Conservation (phyloP, 2,113 vertebrate genomes). For the Proterorhinus semilunaris region DNA sequence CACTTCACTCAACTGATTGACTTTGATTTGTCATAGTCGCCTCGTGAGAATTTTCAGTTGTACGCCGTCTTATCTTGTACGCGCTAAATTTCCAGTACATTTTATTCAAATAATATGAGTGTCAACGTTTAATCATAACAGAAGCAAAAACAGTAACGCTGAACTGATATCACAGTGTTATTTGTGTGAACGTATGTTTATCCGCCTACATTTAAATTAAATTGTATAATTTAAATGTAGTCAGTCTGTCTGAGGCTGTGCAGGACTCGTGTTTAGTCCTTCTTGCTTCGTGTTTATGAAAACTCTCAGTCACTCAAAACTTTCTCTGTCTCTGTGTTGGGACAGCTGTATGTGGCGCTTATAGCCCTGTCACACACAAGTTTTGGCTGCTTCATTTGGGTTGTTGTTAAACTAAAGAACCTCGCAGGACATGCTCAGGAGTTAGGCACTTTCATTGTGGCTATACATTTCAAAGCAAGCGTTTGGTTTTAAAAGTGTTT, state of each 20-base stretch:
- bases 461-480: neutral
- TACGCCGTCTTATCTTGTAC: too few species aligned
- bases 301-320: too few species aligned
- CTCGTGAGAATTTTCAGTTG: too few species aligned
- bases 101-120: too few species aligned
- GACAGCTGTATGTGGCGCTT: constrained; percentile 45
- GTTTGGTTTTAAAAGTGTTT: neutral
- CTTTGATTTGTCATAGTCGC: too few species aligned
- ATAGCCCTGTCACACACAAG: constrained; percentile 12
- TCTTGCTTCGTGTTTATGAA: constrained; percentile 19
- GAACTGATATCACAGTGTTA: constrained; percentile 30
- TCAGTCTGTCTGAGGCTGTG: constrained; percentile 54
- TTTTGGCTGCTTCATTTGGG: neutral
- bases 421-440: too few species aligned
- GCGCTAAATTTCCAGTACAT: too few species aligned
- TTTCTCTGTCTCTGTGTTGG: too few species aligned
- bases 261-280: constrained; percentile 61
- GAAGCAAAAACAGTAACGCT: too few species aligned
- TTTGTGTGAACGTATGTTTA: constrained; percentile 44
- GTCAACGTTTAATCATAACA: too few species aligned
- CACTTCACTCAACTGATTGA: too few species aligned
- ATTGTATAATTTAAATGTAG: constrained; percentile 21
- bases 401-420: too few species aligned
- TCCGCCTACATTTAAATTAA: constrained; percentile 13
- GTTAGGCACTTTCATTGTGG: neutral